Evolutionary conservation across 2,113 vertebrate genomes (phyloP), one percentile per base, ranked within the genome.

Genomic region (Colaptes auratus): DNA sequence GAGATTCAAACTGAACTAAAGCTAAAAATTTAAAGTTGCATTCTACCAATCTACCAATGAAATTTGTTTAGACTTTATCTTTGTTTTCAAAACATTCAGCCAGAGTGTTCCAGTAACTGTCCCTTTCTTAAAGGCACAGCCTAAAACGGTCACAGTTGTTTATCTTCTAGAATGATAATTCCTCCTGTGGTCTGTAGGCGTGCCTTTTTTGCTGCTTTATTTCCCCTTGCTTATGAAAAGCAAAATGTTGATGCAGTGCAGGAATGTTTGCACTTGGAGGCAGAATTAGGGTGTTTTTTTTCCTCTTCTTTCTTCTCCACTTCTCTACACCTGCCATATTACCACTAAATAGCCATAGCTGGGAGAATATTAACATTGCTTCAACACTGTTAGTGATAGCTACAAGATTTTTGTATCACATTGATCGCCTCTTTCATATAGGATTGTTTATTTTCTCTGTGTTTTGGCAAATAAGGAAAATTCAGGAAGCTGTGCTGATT

Each of bases 301-400:
- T 7, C 3, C 2, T 27, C 25, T 46, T 17, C 15, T 27, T 90
- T 58, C 12, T 52, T 66, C 27, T 55, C 12, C 23, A 28, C 0
- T 36, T 53, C 28, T 33, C 1, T 78, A 36, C 2, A 36, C 27
- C 31, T 84, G 56, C 7, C 66, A 13, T 46, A 21, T 85, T 63
- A 30, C 46, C 86, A 2, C 31, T 46, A 0, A 9, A 7, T 82
- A n/a, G 9, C 58, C 0, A 0, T 35, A 46, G 11, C 3, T 85
- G 58, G 56, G 39, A 87, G 42, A 63, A 50, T 19, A 25, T 12
- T 36, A 19, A 17, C 12, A 12, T 33, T 82, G 53, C 30, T 71
- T 59, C 61, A 55, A 0, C 5, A 3, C 36, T 71, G 15, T 17
- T 55, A 46, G 20, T 33, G 35, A 31, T 59, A 25, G 12, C 31